Base-by-base conservation (phyloP, 2,888 invertebrate species). In the Vesta saturnalis region DNA sequence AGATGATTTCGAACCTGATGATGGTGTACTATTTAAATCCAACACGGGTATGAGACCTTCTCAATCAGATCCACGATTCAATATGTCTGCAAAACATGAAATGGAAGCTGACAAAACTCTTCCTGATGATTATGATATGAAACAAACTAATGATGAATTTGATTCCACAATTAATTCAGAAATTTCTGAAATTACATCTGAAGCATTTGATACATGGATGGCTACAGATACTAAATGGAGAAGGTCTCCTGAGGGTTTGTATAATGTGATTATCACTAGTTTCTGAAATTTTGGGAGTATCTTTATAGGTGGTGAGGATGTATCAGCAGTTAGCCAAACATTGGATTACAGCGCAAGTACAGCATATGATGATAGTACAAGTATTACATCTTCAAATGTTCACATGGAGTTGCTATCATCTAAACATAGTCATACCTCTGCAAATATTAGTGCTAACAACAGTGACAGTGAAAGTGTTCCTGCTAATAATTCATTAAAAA, bases 1-100 rank as follows among this genome's bases (percentile, higher is more conserved):
- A 83, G 95, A 96, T 80, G 95, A 96, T 80, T 85, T 95, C 52
- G 92, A 92, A 76, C 92, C 92, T 75, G 90, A 91, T 0, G 90
- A 90, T 54, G 91, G 91, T 71, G 56, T 73, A 1, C 76, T 78
- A 1, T 77, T 78, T 2, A 77, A 81, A 78, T 71, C 80, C 75
- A 64, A 78, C 78, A 35, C 21, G 1, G 54, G 46, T 12, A 12
- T 14, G 14, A 64, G 22, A 43, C 64, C 47, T 3, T 14, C 23
- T 12, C 62, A 57, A 10, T 56, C 64, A n/a, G 71, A 71, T 55
- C 30, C 60, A 4, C 55, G 56, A 16, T 54, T 62, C 72, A 77
- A 64, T 72, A 54, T 67, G 73, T 1, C 77, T 77, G 58, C 76
- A 73, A 81, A 82, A 69, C 79, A 77, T 58, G 82, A 82, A 69